Conservation (phyloP, 2,113 vertebrate genomes). For the Arothron firmamentum region DNA sequence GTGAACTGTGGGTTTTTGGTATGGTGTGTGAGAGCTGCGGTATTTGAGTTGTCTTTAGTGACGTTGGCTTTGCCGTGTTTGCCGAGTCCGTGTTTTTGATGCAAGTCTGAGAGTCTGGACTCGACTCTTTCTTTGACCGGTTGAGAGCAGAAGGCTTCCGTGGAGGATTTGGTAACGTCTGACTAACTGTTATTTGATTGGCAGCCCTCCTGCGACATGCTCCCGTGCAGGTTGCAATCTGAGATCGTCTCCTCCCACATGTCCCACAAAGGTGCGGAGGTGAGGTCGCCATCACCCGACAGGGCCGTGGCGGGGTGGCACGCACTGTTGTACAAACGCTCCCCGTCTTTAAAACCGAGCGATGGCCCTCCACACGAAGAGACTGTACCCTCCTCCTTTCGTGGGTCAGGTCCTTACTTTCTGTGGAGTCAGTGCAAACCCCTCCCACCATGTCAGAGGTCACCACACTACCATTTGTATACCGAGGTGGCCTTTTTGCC, state of each 20-base stretch:
- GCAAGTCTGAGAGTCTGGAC: slow-evolving; percentile 35
- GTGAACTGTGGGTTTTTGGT: slow-evolving; percentile 61
- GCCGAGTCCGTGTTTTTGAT: slow-evolving; percentile 40
- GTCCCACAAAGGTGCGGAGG: slow-evolving; percentile 64
- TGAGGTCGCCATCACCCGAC: slow-evolving; percentile 47
- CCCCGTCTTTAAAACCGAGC: slow-evolving; percentile 48
- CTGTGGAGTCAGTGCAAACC: slow-evolving; percentile 69
- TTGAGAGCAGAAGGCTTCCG: slow-evolving; percentile 25
- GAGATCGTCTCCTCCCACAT: slow-evolving; percentile 70
- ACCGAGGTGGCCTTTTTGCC: slow-evolving; percentile 65
- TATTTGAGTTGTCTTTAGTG: slow-evolving; percentile 40
- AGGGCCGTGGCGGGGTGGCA: slow-evolving; percentile 68
- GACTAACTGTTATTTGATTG: slow-evolving; percentile 63
- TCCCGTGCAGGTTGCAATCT: slow-evolving; percentile 65
- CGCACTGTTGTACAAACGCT: slow-evolving; percentile 51
- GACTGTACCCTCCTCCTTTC: slow-evolving; percentile 69
- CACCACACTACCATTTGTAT: slow-evolving; percentile 78
- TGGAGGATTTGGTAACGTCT: slow-evolving; percentile 69
- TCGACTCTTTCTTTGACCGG: slow-evolving; percentile 51
- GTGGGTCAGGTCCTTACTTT: slow-evolving; percentile 37
- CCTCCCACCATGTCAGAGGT: slow-evolving; percentile 74
- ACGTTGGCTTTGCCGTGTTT: slow-evolving; percentile 29
- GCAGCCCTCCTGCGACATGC: slow-evolving; percentile 64
- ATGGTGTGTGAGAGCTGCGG: slow-evolving; percentile 62
- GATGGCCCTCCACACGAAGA: slow-evolving; percentile 59